Evolutionary conservation across 2,888 invertebrate species (phyloP).

Genomic region (Drosophila macrospina): DNA sequence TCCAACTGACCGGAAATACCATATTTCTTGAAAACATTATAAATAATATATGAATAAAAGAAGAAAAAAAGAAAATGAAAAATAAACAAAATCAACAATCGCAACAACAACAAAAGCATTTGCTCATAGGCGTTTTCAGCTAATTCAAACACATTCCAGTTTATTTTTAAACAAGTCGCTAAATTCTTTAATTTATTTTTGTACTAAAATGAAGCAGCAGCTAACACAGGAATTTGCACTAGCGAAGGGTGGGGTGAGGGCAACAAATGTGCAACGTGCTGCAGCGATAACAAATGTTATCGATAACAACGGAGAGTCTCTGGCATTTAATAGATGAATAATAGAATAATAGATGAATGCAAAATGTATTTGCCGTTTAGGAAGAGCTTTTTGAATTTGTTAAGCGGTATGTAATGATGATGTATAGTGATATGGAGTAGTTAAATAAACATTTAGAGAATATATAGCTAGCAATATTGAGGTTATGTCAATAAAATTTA

Average conservation of each 20-base stretch:
- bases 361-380: background rate
- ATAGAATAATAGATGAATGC: background rate
- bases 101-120: slow-evolving; percentile 46
- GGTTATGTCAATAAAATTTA: too few species aligned
- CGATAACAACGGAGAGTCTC: slow-evolving; percentile 58
- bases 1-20: slow-evolving; percentile 59
- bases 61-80: slow-evolving; percentile 25
- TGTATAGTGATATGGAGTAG: too few species aligned
- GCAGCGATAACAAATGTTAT: slow-evolving; percentile 66
- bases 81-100: slow-evolving; percentile 23
- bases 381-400: too few species aligned
- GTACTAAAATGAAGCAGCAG: slow-evolving; percentile 37
- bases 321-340: slow-evolving; percentile 61
- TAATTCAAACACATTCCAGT: slow-evolving; percentile 79
- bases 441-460: too few species aligned
- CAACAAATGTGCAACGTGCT: slow-evolving; percentile 38
- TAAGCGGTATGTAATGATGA: background rate
- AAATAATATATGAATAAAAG: slow-evolving; percentile 19
- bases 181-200: slow-evolving; percentile 77
- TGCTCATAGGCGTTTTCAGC: slow-evolving; percentile 66
- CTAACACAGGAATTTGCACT: slow-evolving; percentile 54
- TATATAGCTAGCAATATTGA: too few species aligned
- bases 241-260: slow-evolving; percentile 1
- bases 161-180: slow-evolving; percentile 78
- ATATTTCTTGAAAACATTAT: slow-evolving; percentile 42